A percentile compares a stretch with the other conserved stretches of the same genome.
Evolutionary conservation across 2,797 vertebrate species (phyloP).

Genomic region (Pseudomugil gertrudae): DNA sequence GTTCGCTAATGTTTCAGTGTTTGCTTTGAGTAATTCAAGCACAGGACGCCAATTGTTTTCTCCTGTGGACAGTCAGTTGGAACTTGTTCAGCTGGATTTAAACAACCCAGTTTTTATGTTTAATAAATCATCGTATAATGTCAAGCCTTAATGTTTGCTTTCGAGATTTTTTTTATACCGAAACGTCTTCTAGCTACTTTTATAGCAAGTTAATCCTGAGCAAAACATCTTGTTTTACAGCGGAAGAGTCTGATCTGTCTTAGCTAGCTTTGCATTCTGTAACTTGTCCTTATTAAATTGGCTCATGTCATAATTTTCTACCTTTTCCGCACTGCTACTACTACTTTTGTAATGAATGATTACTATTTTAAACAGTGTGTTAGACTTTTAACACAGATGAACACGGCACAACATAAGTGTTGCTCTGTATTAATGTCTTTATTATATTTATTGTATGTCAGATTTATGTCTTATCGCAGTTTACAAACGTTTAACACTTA

Average conservation of each 20-base stretch:
- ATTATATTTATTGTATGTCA: background rate
- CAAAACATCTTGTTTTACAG: slow-evolving; percentile 49
- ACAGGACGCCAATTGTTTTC: slow-evolving; percentile 71
- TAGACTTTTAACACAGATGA: slow-evolving; percentile 3
- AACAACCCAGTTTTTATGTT: background rate
- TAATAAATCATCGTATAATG: background rate
- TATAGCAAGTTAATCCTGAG: slow-evolving; percentile 60
- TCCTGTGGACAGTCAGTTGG: slow-evolving; percentile 51
- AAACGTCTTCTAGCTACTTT: slow-evolving; percentile 27
- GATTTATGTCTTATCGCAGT: background rate
- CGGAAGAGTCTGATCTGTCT: slow-evolving; percentile 23
- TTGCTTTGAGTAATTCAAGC: slow-evolving; percentile 63
- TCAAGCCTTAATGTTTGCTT: background rate
- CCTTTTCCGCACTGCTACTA: slow-evolving; percentile 20
- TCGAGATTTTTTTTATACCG: slow-evolving; percentile 4
- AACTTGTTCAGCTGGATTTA: slow-evolving; percentile 39
- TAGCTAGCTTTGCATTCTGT: slow-evolving; percentile 13
- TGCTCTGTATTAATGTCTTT: background rate
- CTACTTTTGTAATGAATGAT: slow-evolving; percentile 8
- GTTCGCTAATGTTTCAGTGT: slow-evolving; percentile 69
- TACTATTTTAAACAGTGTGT: slow-evolving; percentile 11
- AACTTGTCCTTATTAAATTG: slow-evolving; percentile 23
- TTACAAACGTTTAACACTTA: background rate
- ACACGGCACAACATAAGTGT: slow-evolving; percentile 7
- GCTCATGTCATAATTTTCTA: slow-evolving; percentile 8